Percentiles rank a stretch among this genome's conserved stretches.
phyloP scores from a whole-genome alignment of 2,888 invertebrate species.

The Drosophila anceps region DNA sequence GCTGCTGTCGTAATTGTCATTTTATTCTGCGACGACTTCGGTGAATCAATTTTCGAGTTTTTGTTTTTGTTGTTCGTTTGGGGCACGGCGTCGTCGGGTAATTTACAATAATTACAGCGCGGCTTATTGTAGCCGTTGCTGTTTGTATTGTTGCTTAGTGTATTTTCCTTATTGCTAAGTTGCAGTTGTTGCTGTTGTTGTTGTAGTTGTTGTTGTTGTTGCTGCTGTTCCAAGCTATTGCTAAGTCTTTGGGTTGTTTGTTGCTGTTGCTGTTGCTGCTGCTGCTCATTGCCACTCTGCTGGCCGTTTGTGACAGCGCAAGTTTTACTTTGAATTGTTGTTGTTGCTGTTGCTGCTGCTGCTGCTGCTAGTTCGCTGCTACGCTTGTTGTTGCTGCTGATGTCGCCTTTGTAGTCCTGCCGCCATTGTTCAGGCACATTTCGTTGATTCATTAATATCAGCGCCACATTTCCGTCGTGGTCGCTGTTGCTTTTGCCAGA shows the following conservation, averaged over 20 bases:
- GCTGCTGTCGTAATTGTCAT: slow-evolving; percentile 77
- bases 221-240: slow-evolving; percentile 73
- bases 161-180: slow-evolving; percentile 80
- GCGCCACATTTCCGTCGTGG: slow-evolving; percentile 78
- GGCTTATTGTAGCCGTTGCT: slow-evolving; percentile 66
- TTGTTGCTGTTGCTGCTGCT: slow-evolving; percentile 54
- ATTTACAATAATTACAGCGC: slow-evolving; percentile 81
- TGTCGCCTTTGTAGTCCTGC: slow-evolving; percentile 76
- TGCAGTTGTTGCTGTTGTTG: slow-evolving; percentile 63
- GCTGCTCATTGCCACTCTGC: slow-evolving; percentile 74
- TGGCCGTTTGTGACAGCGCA: slow-evolving; percentile 74
- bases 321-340: slow-evolving; percentile 67
- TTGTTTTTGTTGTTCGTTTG: slow-evolving; percentile 71
- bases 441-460: slow-evolving; percentile 80
- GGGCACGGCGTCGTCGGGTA: slow-evolving; percentile 76
- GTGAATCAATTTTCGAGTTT: slow-evolving; percentile 77
- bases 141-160: slow-evolving; percentile 63
- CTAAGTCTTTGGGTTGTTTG: slow-evolving; percentile 84
- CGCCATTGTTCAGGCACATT: slow-evolving; percentile 75
- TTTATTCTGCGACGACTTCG: slow-evolving; percentile 76
- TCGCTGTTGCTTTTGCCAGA: slow-evolving; percentile 40
- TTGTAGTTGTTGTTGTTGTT: slow-evolving; percentile 51
- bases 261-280: slow-evolving; percentile 67
- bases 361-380: slow-evolving; percentile 44
- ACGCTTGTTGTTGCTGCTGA: slow-evolving; percentile 53